phyloP scores from a whole-genome alignment of 92 coral and sea anemone species.

The Porites rus region DNA sequence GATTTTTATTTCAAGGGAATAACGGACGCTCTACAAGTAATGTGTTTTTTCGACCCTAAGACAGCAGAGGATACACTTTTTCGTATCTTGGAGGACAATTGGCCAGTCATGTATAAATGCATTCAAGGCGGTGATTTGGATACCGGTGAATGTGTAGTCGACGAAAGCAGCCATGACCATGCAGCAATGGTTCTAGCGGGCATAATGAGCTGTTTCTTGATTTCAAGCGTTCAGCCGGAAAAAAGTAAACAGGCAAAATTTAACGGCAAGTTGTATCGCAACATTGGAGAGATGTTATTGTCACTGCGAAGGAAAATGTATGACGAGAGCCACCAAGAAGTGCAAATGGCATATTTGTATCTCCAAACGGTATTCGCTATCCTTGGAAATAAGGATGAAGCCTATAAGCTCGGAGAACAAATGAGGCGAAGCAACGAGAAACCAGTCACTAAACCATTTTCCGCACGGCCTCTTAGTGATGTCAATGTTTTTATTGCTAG shows the following conservation, averaged over 20 bases:
- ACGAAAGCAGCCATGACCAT: conserved; percentile 8
- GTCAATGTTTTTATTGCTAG: background rate
- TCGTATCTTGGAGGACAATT: background rate
- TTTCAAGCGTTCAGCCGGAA: background rate
- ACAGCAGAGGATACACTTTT: background rate
- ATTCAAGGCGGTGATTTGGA: background rate
- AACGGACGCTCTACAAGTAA: background rate
- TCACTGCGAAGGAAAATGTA: background rate
- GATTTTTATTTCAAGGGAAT: conserved; percentile 7
- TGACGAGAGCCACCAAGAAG: background rate
- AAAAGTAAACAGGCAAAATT: background rate
- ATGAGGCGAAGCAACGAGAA: background rate
- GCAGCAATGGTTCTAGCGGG: background rate
- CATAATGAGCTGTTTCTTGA: background rate
- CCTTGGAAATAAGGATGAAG: background rate
- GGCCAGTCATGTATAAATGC: conserved; percentile 1
- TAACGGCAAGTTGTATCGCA: background rate
- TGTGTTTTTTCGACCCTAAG: background rate
- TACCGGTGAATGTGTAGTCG: background rate
- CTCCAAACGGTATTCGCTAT: background rate
- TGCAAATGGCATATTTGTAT: background rate
- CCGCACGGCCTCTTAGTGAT: too few species aligned
- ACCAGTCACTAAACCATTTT: background rate
- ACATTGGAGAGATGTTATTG: background rate
- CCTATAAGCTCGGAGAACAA: background rate